A percentile compares a stretch with the other conserved stretches of the same genome.
These are phyloP conservation scores for Hyperoodon ampullatus DNA, from an alignment of 2,113 vertebrate genomes.

Conservation along the genomic window DNA sequence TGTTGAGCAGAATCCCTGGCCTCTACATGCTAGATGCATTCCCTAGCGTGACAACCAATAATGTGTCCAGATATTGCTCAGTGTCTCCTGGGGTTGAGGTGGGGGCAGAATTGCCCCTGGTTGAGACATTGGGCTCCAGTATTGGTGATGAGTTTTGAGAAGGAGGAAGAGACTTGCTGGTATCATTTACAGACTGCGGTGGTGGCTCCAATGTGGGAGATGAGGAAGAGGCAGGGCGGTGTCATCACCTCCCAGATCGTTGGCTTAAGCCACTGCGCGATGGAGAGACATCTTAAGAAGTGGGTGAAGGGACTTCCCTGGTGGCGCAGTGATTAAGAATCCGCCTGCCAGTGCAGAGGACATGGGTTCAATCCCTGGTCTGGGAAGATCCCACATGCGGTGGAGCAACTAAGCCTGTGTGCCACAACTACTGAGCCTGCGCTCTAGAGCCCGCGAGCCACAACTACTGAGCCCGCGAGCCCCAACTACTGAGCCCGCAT, in stretches of 20 bases:
- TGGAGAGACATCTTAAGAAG: neutral
- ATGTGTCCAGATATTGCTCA: neutral
- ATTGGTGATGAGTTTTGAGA: neutral
- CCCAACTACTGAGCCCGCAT: no score
- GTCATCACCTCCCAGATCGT: neutral
- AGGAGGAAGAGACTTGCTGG: no score
- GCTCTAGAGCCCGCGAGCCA: no score
- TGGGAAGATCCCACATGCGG: neutral
- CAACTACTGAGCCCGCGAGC: no score
- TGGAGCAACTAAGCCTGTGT: no score
- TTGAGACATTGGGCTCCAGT: neutral
- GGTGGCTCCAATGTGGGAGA: neutral
- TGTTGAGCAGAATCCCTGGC: neutral
- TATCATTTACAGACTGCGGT: neutral
- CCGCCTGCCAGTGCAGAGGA: neutral
- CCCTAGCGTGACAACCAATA: neutral
- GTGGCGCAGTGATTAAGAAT: neutral
- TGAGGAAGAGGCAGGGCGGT: neutral
- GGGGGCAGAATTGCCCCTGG: accelerated
- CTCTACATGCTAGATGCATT: accelerated
- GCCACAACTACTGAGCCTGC: no score
- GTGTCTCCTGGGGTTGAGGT: accelerated
- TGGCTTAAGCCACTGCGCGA: accelerated
- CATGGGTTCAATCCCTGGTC: accelerated
- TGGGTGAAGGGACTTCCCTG: neutral